Conservation (phyloP, 2,888 invertebrate genomes). For the Dasypogon diadema region DNA sequence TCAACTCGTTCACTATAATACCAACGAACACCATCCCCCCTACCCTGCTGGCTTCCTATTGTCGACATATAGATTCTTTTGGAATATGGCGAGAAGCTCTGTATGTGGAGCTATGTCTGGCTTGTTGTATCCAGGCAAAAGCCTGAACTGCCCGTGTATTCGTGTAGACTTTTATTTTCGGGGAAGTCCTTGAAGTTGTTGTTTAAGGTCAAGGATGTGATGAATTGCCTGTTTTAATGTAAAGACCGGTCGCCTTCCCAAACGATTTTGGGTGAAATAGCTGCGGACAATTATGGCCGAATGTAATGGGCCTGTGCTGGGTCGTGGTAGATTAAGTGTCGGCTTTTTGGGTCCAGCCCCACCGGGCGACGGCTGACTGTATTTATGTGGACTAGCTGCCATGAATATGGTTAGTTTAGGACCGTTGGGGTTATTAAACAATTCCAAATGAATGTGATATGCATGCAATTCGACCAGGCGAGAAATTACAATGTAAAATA, state of each 20-base stretch:
- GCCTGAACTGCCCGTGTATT: background rate
- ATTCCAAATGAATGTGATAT: slow-evolving; percentile 27
- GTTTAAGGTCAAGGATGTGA: slow-evolving; percentile 60
- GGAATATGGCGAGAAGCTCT: background rate
- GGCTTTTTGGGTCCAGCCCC: slow-evolving; percentile 21
- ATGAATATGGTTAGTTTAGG: slow-evolving; percentile 33
- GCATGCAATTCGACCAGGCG: slow-evolving; percentile 3
- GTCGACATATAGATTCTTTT: background rate
- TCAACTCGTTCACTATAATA: background rate
- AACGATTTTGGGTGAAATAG: slow-evolving; percentile 47
- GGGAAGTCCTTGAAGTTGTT: slow-evolving; percentile 58
- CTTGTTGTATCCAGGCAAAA: slow-evolving; percentile 22
- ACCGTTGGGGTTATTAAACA: slow-evolving; percentile 28
- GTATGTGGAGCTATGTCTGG: slow-evolving; percentile 14
- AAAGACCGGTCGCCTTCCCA: slow-evolving; percentile 52
- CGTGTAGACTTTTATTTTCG: slow-evolving; percentile 54
- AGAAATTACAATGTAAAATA: slow-evolving; percentile 6
- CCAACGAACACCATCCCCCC: slow-evolving; percentile 14
- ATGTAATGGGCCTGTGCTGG: slow-evolving; percentile 36
- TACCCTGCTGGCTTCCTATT: background rate
- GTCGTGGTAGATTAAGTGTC: slow-evolving; percentile 40
- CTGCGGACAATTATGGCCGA: slow-evolving; percentile 49
- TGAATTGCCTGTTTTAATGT: slow-evolving; percentile 56
- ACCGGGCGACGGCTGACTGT: no score
- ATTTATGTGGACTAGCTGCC: background rate